These are phyloP conservation scores for Acrocephalus scirpaceus DNA, from an alignment of 2,797 vertebrate genomes.

Conservation along the genomic window DNA sequence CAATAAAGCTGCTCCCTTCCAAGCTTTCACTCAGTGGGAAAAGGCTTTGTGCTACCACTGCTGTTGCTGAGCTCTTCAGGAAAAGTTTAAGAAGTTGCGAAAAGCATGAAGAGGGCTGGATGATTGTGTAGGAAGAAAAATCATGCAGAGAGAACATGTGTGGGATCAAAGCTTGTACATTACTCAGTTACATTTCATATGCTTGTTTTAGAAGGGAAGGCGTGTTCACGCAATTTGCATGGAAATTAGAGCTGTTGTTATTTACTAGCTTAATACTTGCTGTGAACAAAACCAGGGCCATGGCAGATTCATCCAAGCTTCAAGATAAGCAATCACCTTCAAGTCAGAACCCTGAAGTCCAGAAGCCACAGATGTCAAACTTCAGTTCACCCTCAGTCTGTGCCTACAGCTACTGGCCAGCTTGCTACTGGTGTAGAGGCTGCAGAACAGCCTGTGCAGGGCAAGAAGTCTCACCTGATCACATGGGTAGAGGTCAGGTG, in stretches of 20 bases:
- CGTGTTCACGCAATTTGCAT: background rate
- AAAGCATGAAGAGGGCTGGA: background rate
- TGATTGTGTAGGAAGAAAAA: conserved; percentile 41
- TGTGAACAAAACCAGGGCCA: background rate
- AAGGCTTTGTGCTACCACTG: background rate
- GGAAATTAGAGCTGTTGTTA: background rate
- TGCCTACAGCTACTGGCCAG: background rate
- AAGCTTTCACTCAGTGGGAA: background rate
- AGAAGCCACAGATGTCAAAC: background rate
- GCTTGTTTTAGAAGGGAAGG: background rate
- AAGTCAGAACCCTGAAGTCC: background rate
- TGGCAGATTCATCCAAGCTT: background rate
- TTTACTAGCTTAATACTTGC: background rate
- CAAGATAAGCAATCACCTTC: background rate
- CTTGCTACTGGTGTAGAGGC: background rate
- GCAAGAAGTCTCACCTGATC: background rate
- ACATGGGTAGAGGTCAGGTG: background rate
- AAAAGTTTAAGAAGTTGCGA: background rate
- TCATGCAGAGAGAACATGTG: conserved; percentile 13
- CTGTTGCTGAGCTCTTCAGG: conserved; percentile 8
- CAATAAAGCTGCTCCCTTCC: background rate
- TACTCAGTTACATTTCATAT: background rate
- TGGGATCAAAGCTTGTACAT: conserved; percentile 16
- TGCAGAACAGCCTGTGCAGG: background rate
- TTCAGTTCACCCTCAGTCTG: background rate